Conservation (phyloP, 2,113 vertebrate genomes). For the Athene cunicularia region DNA sequence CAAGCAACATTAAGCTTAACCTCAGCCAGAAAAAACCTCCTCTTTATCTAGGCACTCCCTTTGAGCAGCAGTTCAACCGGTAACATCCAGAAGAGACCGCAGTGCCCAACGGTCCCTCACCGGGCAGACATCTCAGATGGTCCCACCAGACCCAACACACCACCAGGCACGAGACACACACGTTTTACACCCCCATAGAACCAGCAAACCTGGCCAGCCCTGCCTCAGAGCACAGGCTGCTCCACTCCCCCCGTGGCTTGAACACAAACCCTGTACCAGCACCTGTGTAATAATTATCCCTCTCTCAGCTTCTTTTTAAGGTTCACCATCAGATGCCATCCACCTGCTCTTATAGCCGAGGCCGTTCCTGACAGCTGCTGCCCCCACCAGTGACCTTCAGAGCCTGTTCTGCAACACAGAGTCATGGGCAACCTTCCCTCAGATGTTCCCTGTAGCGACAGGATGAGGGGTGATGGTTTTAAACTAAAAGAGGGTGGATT, state of each 20-base stretch:
- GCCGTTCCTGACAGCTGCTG: background rate
- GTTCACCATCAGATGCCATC: rapidly evolving
- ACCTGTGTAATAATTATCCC: background rate
- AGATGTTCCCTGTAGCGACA: background rate
- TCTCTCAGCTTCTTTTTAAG: background rate
- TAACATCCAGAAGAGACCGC: background rate
- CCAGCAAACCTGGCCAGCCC: background rate
- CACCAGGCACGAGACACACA: rapidly evolving
- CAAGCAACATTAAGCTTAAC: background rate
- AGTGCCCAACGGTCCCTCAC: background rate
- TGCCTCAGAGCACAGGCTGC: background rate
- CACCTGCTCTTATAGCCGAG: background rate
- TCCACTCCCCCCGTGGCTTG: background rate
- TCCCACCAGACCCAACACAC: no score
- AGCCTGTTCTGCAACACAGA: background rate
- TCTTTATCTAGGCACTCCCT: background rate
- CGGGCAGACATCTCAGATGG: no score
- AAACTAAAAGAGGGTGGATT: background rate
- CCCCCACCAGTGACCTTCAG: background rate
- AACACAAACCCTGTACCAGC: background rate
- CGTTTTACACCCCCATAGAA: background rate
- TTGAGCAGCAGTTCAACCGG: background rate
- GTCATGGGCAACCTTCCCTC: background rate
- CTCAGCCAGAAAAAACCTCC: background rate
- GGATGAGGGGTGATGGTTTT: no score